Evolutionary conservation across 2,113 vertebrate species (phyloP).

Genomic region (Nothobranchius kuhntae): DNA sequence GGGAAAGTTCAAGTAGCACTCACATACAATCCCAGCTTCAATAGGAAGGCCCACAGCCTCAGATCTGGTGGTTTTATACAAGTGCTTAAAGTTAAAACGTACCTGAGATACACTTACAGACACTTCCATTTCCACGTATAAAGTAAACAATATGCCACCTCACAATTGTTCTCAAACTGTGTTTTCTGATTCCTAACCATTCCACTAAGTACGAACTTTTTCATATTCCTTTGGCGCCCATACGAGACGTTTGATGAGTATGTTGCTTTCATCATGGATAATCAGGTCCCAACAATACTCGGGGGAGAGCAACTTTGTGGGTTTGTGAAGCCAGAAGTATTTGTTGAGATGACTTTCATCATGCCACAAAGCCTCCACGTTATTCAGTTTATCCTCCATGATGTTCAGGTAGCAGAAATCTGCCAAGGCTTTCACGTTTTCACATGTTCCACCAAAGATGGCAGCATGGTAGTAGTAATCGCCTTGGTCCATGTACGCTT

Average conservation of each 20-base stretch:
- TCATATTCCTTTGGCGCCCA: slow-evolving; percentile 63
- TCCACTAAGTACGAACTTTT: slow-evolving; percentile 10
- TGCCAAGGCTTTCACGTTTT: slow-evolving; percentile 58
- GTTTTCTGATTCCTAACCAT: background rate
- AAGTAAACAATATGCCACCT: no score
- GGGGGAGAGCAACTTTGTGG: slow-evolving; percentile 77
- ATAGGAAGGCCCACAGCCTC: no score
- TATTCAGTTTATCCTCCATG: slow-evolving; percentile 63
- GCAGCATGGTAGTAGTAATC: slow-evolving; percentile 82
- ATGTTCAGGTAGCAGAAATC: slow-evolving; percentile 59
- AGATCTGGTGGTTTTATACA: no score
- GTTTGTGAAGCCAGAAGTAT: slow-evolving; percentile 76
- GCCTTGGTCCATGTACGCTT: slow-evolving; percentile 56
- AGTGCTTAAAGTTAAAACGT: background rate
- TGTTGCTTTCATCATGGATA: slow-evolving; percentile 13
- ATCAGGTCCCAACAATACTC: slow-evolving; percentile 77
- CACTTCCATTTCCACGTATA: background rate
- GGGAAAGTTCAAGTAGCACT: no score
- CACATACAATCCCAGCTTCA: no score
- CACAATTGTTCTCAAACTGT: no score
- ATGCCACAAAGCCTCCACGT: slow-evolving; percentile 80
- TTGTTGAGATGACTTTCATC: slow-evolving; percentile 84
- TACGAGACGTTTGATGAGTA: slow-evolving; percentile 39
- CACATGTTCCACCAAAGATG: slow-evolving; percentile 74
- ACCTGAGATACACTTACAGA: background rate